Conservation (phyloP, 2,113 vertebrate species). For the Pomatostomus ruficeps region DNA sequence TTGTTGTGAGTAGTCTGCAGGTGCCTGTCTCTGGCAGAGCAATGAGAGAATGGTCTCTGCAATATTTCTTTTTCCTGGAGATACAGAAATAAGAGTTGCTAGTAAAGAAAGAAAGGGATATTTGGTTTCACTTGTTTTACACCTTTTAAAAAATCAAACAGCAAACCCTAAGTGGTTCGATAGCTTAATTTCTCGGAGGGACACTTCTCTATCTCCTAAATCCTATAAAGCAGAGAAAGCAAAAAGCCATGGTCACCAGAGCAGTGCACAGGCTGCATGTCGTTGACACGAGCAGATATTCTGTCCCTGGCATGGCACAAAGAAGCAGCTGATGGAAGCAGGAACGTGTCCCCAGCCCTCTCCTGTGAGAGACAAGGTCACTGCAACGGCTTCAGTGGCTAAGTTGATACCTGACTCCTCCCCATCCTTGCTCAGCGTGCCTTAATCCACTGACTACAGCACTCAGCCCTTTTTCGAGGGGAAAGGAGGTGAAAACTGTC, state of each 20-base stretch:
- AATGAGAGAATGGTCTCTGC: not conserved
- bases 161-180: not conserved
- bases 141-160: not conserved
- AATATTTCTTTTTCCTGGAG: not conserved
- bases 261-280: not conserved
- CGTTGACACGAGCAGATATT: not conserved
- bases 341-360: not conserved
- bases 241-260: not conserved
- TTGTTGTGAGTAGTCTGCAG: not conserved
- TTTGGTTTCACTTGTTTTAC: not conserved
- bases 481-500: not conserved
- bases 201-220: not conserved
- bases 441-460: not conserved
- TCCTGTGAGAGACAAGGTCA: slow-evolving; percentile 4
- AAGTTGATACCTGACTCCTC: not conserved
- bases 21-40: not conserved
- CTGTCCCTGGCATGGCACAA: not conserved
- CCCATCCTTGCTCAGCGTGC: not conserved
- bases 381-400: not conserved
- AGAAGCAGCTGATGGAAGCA: slow-evolving; percentile 16
- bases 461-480: not conserved
- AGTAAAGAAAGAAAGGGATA: not conserved
- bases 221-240: not conserved
- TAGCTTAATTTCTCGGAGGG: not conserved
- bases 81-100: not conserved